Evolutionary conservation across 1,140 invertebrate genomes (phyloP).

Genomic region (Drosophila yakuba): DNA sequence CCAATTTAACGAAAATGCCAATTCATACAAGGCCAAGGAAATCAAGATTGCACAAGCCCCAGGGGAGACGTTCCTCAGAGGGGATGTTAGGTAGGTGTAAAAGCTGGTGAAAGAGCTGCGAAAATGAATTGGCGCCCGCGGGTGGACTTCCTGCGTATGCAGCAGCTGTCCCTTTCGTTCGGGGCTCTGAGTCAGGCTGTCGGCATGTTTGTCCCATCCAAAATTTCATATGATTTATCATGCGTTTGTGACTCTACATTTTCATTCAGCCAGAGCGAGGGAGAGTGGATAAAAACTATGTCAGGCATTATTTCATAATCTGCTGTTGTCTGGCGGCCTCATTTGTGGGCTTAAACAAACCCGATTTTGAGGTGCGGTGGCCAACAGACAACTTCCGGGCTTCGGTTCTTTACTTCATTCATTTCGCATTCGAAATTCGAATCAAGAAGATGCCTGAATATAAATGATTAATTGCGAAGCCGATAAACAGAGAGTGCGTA

Average conservation of each 20-base stretch:
- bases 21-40: constrained; percentile 81
- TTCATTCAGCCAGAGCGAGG: constrained; percentile 43
- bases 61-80: not conserved
- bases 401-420: constrained; percentile 50
- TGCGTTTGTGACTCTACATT: constrained; percentile 81
- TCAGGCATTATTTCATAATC: constrained; percentile 79
- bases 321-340: constrained; percentile 59
- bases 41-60: constrained; percentile 74
- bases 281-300: constrained; percentile 62
- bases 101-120: constrained; percentile 55
- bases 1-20: constrained; percentile 83
- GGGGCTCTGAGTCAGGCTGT: constrained; percentile 63
- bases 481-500: constrained; percentile 54
- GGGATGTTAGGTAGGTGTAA: constrained; percentile 24
- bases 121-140: constrained; percentile 63
- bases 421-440: constrained; percentile 41
- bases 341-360: constrained; percentile 58
- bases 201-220: constrained; percentile 80
- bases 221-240: constrained; percentile 78
- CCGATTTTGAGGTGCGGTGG: constrained; percentile 63
- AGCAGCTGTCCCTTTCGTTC: constrained; percentile 26
- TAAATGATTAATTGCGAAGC: constrained; percentile 58
- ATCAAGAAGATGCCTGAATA: constrained; percentile 3
- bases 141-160: constrained; percentile 63
- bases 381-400: constrained; percentile 72